phyloP scores from a whole-genome alignment of 23 tunicate genomes.

The Styela clava region DNA sequence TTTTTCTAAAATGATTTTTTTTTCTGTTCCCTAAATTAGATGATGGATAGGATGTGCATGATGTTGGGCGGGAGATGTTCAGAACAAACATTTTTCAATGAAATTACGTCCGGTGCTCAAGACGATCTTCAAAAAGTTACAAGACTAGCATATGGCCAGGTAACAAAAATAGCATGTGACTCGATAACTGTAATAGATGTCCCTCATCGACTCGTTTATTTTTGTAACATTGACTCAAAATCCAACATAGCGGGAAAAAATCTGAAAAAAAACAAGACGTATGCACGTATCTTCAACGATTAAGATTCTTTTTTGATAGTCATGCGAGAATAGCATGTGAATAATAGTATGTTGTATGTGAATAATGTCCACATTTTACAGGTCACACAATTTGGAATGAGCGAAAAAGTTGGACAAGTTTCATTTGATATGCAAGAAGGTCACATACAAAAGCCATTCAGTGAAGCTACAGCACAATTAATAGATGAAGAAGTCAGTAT shows the following conservation, averaged over 20 bases:
- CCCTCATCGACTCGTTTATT: neutral
- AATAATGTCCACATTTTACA: too few species aligned
- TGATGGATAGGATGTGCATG: constrained; percentile 89
- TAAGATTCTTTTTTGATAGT: neutral
- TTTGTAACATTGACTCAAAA: neutral
- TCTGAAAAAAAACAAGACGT: neutral
- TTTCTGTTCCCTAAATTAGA: constrained; percentile 7
- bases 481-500: constrained; percentile 91
- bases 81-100: constrained; percentile 79
- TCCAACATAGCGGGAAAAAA: neutral
- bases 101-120: constrained; percentile 91
- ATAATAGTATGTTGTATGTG: too few species aligned
- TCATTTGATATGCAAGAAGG: constrained; percentile 55
- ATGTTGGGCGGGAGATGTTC: constrained; percentile 91
- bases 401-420: constrained; percentile 89
- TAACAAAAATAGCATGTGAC: neutral
- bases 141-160: constrained; percentile 92
- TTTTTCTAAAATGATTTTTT: too few species aligned
- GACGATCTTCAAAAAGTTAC: constrained; percentile 98
- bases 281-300: neutral
- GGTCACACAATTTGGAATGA: constrained; percentile 96
- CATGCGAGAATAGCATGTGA: too few species aligned
- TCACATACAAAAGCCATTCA: constrained; percentile 83
- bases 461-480: constrained; percentile 87
- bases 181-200: neutral